A percentile compares a stretch with the other conserved stretches of the same genome.
phyloP scores from a whole-genome alignment of 2,113 vertebrate genomes.

The Poicephalus gulielmi region DNA sequence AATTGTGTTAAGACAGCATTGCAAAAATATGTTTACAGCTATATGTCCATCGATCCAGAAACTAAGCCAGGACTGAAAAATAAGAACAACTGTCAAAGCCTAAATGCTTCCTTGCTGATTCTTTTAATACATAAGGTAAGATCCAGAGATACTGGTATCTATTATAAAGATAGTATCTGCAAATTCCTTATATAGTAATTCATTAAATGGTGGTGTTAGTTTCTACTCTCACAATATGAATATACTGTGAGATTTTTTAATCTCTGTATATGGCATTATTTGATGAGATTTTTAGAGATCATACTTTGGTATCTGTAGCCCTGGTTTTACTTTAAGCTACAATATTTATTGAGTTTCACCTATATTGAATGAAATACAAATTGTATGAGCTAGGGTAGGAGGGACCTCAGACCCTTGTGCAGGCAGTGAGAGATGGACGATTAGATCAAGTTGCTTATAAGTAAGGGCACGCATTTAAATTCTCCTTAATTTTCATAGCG shows the following conservation, averaged over 20 bases:
- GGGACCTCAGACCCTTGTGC: neutral
- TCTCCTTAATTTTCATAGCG: neutral
- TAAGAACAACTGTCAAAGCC: constrained; percentile 6
- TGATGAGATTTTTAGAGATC: neutral
- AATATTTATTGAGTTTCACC: neutral
- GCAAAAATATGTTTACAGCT: constrained; percentile 36
- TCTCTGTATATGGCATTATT: neutral
- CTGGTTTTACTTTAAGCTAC: neutral
- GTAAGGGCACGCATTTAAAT: neutral
- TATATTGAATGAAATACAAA: neutral
- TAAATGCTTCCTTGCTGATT: neutral
- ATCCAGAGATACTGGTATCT: neutral
- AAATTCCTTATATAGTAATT: neutral
- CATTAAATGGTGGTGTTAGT: neutral
- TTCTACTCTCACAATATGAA: neutral
- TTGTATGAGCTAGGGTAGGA: neutral
- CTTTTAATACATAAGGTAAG: neutral
- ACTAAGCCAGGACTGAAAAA: neutral
- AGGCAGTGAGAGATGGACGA: neutral
- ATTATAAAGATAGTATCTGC: neutral
- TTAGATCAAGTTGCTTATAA: neutral
- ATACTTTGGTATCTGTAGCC: neutral
- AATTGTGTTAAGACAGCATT: constrained; percentile 18
- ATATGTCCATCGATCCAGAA: constrained; percentile 49
- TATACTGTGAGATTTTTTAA: neutral